Percentiles rank a stretch among this genome's conserved stretches.
These are phyloP conservation scores for Drosophila sulfurigaster DNA, from an alignment of 1,140 invertebrate genomes.

Conservation along the genomic window DNA sequence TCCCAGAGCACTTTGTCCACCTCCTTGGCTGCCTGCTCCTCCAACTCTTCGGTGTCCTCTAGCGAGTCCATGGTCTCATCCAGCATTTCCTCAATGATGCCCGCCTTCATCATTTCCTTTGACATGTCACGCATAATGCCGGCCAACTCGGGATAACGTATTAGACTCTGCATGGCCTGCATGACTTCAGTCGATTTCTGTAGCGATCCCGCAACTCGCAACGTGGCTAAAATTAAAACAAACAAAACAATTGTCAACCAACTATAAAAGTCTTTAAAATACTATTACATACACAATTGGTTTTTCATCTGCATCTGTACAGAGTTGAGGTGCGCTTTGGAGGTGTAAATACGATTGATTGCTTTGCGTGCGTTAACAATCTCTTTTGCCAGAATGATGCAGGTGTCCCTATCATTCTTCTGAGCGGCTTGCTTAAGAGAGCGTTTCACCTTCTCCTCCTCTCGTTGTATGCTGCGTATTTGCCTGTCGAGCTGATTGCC, in stretches of 20 bases:
- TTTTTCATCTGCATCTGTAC: slow-evolving; percentile 99
- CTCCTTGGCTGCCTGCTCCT: slow-evolving; percentile 96
- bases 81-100: slow-evolving; percentile 99
- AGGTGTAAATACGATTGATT: slow-evolving; percentile 95
- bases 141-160: slow-evolving; percentile 96
- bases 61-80: slow-evolving; percentile 98
- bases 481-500: slow-evolving; percentile 96
- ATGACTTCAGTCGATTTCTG: slow-evolving; percentile 97
- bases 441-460: slow-evolving; percentile 98
- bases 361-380: slow-evolving; percentile 96
- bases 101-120: slow-evolving; percentile 99
- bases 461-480: slow-evolving; percentile 97
- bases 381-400: slow-evolving; percentile 97
- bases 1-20: slow-evolving; percentile 99
- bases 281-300: slow-evolving; percentile 91
- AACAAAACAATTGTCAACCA: neutral
- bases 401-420: slow-evolving; percentile 97
- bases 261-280: neutral
- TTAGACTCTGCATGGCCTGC: slow-evolving; percentile 97
- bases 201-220: slow-evolving; percentile 95
- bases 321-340: slow-evolving; percentile 99
- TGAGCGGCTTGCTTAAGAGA: slow-evolving; percentile 98
- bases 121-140: slow-evolving; percentile 98
- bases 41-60: slow-evolving; percentile 95
- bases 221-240: slow-evolving; percentile 87